phyloP scores from a whole-genome alignment of 1,140 invertebrate genomes.

The Diorhabda elongata region DNA sequence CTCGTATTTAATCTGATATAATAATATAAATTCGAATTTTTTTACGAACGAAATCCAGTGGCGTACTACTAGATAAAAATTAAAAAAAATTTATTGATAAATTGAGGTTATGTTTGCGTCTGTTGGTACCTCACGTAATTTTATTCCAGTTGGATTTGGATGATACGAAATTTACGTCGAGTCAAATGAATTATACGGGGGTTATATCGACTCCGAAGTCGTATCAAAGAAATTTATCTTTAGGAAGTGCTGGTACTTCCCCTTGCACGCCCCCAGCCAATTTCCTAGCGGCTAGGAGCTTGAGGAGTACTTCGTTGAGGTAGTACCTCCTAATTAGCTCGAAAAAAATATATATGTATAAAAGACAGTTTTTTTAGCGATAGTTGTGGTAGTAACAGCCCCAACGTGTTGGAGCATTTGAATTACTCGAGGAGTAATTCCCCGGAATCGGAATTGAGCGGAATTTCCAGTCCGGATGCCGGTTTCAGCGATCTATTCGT shows the following conservation, averaged over 20 bases:
- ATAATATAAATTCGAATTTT: no score
- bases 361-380: constrained; percentile 32
- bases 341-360: no score
- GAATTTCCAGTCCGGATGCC: constrained; percentile 56
- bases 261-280: constrained; percentile 29
- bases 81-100: neutral
- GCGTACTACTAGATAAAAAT: no score
- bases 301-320: constrained; percentile 41
- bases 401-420: constrained; percentile 50
- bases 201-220: constrained; percentile 23
- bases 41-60: no score
- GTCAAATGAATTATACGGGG: constrained; percentile 21
- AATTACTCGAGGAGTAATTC: constrained; percentile 57
- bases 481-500: constrained; percentile 66
- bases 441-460: constrained; percentile 61
- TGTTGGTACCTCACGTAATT: neutral
- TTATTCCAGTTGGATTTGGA: constrained; percentile 36
- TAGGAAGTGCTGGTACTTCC: constrained; percentile 29
- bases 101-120: neutral
- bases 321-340: constrained; percentile 16
- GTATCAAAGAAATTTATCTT: constrained; percentile 31
- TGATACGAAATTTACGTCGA: constrained; percentile 28
- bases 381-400: constrained; percentile 53
- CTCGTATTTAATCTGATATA: no score
- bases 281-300: constrained; percentile 22